Evolutionary conservation across 2,888 invertebrate species (phyloP).

Genomic region (Eupithecia dodoneata): DNA sequence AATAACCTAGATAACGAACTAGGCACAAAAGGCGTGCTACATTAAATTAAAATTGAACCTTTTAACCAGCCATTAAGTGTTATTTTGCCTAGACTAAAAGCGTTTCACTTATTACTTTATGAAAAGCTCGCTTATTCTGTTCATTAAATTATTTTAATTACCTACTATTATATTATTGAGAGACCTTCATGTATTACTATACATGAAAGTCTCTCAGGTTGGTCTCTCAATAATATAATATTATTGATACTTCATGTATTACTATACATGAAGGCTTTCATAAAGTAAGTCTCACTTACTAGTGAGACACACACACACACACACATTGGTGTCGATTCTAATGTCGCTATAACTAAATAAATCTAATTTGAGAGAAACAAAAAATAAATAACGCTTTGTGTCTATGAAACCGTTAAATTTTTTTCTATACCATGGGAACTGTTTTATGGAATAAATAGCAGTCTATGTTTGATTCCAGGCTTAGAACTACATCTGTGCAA

Average conservation of each 20-base stretch:
- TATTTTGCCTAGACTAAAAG: conserved; percentile 46
- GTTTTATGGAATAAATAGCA: too few species aligned
- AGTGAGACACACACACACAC: too few species aligned
- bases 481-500: too few species aligned
- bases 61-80: conserved; percentile 57
- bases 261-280: too few species aligned
- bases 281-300: too few species aligned
- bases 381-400: too few species aligned
- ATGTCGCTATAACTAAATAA: not conserved
- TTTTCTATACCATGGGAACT: too few species aligned
- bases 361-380: not conserved
- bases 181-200: not conserved
- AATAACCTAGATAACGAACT: conserved; percentile 54
- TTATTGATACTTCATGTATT: too few species aligned
- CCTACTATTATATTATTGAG: not conserved
- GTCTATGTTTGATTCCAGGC: too few species aligned
- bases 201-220: too few species aligned
- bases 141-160: not conserved
- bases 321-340: not conserved
- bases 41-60: conserved; percentile 58
- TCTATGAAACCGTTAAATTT: too few species aligned
- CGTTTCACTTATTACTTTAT: conserved; percentile 21
- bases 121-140: not conserved
- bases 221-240: too few species aligned
- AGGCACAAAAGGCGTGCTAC: conserved; percentile 52